These are phyloP conservation scores for Oryzias curvinotus DNA, from an alignment of 2,113 vertebrate species.

Conservation along the genomic window DNA sequence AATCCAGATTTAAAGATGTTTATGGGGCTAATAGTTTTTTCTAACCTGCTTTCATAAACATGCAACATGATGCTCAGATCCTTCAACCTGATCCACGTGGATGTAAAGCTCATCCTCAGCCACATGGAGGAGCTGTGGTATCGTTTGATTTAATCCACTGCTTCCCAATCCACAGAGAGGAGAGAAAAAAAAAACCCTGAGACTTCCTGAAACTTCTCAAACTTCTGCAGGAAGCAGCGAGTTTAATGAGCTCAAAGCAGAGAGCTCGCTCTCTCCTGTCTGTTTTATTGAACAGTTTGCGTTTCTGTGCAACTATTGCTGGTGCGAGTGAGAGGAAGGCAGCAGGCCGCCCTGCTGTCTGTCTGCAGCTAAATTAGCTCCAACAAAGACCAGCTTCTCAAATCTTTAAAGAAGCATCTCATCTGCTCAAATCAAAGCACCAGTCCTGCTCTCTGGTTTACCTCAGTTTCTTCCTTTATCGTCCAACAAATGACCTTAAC, in stretches of 20 bases:
- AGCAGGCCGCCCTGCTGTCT: not conserved
- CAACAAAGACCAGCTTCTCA: conserved; percentile 21
- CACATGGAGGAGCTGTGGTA: conserved; percentile 57
- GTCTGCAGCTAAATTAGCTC: not conserved
- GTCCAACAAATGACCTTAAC: conserved; percentile 18
- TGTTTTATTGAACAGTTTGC: conserved; percentile 38
- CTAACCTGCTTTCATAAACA: too few species aligned
- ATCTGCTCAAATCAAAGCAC: conserved; percentile 2
- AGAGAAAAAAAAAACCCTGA: conserved; percentile 17
- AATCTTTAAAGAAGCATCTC: conserved; percentile 20
- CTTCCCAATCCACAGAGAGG: not conserved
- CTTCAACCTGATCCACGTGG: too few species aligned
- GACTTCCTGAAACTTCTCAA: conserved; percentile 62
- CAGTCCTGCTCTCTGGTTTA: conserved; percentile 3
- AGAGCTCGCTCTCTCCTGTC: conserved; percentile 42
- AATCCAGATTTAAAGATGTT: too few species aligned
- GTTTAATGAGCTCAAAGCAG: conserved; percentile 56
- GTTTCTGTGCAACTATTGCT: conserved; percentile 13
- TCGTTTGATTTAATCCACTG: not conserved
- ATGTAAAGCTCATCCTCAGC: not conserved
- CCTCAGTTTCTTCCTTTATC: conserved; percentile 23
- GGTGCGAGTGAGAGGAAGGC: not conserved
- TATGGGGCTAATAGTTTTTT: too few species aligned
- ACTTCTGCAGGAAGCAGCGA: conserved; percentile 59
- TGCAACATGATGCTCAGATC: too few species aligned